These are phyloP conservation scores for Eupithecia exiguata DNA, from an alignment of 2,888 invertebrate genomes.

Conservation along the genomic window DNA sequence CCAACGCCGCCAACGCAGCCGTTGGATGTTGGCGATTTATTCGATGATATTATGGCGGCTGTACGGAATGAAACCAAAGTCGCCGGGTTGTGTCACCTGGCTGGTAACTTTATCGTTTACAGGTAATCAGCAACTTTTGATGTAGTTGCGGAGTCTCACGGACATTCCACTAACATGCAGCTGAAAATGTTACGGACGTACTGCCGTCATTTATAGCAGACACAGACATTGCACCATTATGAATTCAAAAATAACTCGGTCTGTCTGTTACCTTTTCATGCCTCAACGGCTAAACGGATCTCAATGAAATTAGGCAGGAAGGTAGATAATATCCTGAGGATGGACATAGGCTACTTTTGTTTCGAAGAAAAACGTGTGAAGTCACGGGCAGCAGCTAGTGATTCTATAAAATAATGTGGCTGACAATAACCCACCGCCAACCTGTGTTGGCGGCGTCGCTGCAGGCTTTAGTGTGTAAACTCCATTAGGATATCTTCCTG, in stretches of 20 bases:
- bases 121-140: background rate
- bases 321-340: no score
- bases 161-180: background rate
- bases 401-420: background rate
- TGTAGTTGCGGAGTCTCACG: background rate
- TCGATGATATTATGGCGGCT: background rate
- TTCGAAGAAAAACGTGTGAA: no score
- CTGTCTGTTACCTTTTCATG: no score
- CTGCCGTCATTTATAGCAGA: background rate
- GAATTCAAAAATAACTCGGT: background rate
- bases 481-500: background rate
- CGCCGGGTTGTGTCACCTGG: background rate
- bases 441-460: background rate
- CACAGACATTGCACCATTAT: no score
- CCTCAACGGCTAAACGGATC: no score
- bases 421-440: background rate
- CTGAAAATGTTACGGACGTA: background rate
- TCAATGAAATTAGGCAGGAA: no score
- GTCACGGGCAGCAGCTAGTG: background rate
- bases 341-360: no score
- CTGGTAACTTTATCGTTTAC: background rate
- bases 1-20: background rate
- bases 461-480: background rate
- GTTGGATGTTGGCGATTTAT: constrained; percentile 30
- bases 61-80: background rate